A percentile compares a stretch with the other conserved stretches of the same genome.
These are phyloP conservation scores for Sarcophaga subvicina DNA, from an alignment of 2,888 invertebrate genomes.

Conservation along the genomic window DNA sequence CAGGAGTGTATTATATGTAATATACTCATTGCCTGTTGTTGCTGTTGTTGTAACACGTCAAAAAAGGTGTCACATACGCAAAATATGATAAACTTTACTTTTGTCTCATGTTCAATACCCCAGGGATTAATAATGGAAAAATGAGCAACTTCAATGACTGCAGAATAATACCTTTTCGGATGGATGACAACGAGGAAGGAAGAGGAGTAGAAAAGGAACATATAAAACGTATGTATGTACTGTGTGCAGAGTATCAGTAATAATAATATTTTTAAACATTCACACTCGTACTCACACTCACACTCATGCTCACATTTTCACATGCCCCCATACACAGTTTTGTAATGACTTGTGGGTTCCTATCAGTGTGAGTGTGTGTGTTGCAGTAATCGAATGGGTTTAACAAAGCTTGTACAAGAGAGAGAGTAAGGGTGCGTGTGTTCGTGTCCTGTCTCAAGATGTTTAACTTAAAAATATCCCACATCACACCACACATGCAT, in stretches of 20 bases:
- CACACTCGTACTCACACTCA: conserved; percentile 66
- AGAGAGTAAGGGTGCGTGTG: neutral
- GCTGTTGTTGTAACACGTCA: conserved; percentile 57
- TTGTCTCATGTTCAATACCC: conserved; percentile 80
- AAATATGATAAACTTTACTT: conserved; percentile 79
- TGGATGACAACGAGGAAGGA: neutral
- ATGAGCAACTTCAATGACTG: conserved; percentile 78
- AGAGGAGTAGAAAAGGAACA: conserved; percentile 10
- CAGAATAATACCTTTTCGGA: conserved; percentile 69
- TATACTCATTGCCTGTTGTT: conserved; percentile 51
- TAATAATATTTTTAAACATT: conserved; percentile 69
- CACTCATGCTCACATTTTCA: conserved; percentile 46
- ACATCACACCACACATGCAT: conserved; percentile 41
- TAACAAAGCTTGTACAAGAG: neutral
- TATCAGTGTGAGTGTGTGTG: neutral
- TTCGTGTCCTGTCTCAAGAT: conserved; percentile 55
- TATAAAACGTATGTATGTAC: neutral
- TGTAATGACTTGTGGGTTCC: neutral
- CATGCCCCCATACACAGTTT: conserved; percentile 23
- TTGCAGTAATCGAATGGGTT: neutral
- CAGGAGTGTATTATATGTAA: conserved; percentile 35
- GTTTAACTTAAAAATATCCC: conserved; percentile 7
- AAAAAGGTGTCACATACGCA: conserved; percentile 70
- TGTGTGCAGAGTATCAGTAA: conserved; percentile 77
- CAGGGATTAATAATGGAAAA: conserved; percentile 80